Evolutionary conservation across 2,888 invertebrate species (phyloP), one percentile per base, ranked within the genome.

Genomic region (Melipona beecheii): DNA sequence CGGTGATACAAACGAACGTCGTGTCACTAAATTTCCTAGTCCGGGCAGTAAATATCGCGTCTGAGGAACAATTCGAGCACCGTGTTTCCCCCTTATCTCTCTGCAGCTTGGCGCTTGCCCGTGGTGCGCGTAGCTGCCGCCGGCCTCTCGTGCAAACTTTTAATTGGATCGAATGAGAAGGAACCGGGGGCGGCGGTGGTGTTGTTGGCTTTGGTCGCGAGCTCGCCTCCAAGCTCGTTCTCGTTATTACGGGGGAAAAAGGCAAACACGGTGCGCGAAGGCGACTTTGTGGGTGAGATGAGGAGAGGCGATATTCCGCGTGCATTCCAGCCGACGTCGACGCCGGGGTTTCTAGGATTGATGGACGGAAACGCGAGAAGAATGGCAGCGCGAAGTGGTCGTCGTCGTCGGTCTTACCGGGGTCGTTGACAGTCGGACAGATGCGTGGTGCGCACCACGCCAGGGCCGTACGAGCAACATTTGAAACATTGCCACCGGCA

Each of bases 321-420:
- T 74, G 85, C 81, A 83, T 87, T 83, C 87, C 87, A 76, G 69
- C 72, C 43, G 71, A 71, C 75, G 80, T 83, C 78, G 84, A 74
- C 79, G 81, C 71, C 77, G 76, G 43, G 50, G 75, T 73, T 60
- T 83, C 81, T 78, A 85, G 83, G 86, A 88, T 88, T 88, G 83
- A 86, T 85, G 86, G 84, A 87, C 82, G 89, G 87, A 89, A 89
- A 87, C 78, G 84, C 83, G 86, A 78, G 87, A 87, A 87, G 87
- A 87, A 87, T 87, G 85, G 87, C 80, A 82, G 81, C 73, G 81
- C 75, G 71, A 70, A 76, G 84, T 43, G 43, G 43, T 79, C 83
- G 78, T 75, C 84, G 83, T 73, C 75, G 77, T 73, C 76, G 81
- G 85, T 71, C 74, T 79, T 62, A 75, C 64, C 43, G 80, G 77